Evolutionary conservation across 2,113 vertebrate genomes (phyloP).

Genomic region (Sterrhoptilus dennistouni): DNA sequence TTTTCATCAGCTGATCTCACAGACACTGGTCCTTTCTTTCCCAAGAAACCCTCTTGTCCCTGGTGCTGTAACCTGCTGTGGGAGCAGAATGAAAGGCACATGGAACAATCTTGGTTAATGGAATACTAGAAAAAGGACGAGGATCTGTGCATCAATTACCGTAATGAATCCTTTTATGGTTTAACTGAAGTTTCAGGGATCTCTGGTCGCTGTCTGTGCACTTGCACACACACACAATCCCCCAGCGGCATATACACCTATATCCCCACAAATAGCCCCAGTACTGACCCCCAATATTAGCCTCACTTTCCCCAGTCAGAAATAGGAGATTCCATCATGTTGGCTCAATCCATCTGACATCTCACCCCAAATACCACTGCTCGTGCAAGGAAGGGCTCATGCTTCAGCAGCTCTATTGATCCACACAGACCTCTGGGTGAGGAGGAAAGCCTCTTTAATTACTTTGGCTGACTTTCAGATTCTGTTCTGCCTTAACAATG

Average conservation of each 20-base stretch:
- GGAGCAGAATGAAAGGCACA: not conserved
- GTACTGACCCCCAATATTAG: not conserved
- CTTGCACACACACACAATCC: not conserved
- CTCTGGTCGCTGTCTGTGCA: accelerated
- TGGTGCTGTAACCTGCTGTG: accelerated
- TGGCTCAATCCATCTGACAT: constrained; percentile 10
- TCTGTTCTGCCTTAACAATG: not conserved
- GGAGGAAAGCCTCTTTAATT: constrained; percentile 70
- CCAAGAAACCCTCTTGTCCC: not conserved
- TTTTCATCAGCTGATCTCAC: not conserved
- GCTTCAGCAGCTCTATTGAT: constrained; percentile 47
- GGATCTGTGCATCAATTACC: not conserved
- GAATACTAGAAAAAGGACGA: not conserved
- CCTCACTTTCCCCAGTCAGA: not conserved
- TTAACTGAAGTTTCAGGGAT: not conserved
- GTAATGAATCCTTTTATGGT: not conserved
- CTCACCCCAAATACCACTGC: constrained; percentile 13
- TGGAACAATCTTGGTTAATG: accelerated
- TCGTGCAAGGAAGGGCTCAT: constrained; percentile 23
- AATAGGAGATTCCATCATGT: not conserved
- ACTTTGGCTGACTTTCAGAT: constrained; percentile 52
- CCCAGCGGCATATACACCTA: accelerated
- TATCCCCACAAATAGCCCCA: not conserved
- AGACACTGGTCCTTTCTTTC: not conserved
- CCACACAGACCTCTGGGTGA: constrained; percentile 19